A percentile compares a stretch with the other conserved stretches of the same genome.
phyloP scores from a whole-genome alignment of 2,113 vertebrate species.

The Prietella phreatophila region DNA sequence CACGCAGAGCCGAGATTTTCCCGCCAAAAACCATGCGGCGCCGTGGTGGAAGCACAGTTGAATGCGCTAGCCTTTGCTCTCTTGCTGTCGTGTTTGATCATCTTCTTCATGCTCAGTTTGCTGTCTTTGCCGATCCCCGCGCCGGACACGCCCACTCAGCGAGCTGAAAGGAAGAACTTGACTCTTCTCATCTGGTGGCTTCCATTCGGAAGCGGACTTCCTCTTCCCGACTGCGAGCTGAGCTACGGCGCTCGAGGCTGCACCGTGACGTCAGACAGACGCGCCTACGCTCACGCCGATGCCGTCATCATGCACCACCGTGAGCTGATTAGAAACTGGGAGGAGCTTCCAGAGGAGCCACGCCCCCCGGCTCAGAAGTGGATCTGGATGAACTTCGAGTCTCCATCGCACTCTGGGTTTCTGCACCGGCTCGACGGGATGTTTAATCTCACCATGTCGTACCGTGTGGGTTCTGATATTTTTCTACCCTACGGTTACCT shows the following conservation, averaged over 20 bases:
- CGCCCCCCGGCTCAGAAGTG: slow-evolving; percentile 80
- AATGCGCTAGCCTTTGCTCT: not conserved
- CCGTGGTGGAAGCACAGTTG: not conserved
- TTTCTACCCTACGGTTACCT: slow-evolving; percentile 89
- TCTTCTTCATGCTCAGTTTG: slow-evolving; percentile 10
- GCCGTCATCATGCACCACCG: slow-evolving; percentile 86
- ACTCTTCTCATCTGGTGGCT: slow-evolving; percentile 82
- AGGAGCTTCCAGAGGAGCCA: slow-evolving; percentile 46
- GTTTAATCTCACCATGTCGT: slow-evolving; percentile 90
- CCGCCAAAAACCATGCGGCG: not conserved
- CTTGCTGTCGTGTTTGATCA: not conserved
- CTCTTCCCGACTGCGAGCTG: slow-evolving; percentile 67
- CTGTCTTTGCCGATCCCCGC: not conserved
- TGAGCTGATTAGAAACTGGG: slow-evolving; percentile 66
- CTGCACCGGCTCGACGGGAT: slow-evolving; percentile 66
- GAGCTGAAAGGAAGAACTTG: slow-evolving; percentile 37
- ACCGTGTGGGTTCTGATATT: slow-evolving; percentile 81
- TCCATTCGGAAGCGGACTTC: slow-evolving; percentile 69
- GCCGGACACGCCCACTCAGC: not conserved
- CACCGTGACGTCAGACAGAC: slow-evolving; percentile 70
- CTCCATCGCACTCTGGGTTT: slow-evolving; percentile 76
- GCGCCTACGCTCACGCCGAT: slow-evolving; percentile 67
- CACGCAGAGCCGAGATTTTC: not conserved
- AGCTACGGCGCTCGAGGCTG: slow-evolving; percentile 76
- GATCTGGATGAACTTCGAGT: slow-evolving; percentile 97